Evolutionary conservation across 1,140 invertebrate genomes (phyloP).

Genomic region (Lasaia peninsularis): DNA sequence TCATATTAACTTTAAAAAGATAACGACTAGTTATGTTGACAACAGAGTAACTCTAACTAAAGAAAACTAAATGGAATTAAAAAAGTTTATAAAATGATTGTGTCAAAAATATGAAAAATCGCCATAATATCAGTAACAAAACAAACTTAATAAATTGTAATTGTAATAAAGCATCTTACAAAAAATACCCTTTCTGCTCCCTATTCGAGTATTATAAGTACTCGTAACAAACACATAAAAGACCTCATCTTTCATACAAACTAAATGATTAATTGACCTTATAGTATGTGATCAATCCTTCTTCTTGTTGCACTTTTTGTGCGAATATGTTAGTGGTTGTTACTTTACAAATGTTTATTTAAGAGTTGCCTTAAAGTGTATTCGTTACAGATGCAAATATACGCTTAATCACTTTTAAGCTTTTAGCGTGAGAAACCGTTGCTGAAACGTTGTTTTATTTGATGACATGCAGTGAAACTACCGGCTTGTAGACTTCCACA

Average conservation of each 20-base stretch:
- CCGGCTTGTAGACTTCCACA: too few relatives aligned
- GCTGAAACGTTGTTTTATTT: not conserved
- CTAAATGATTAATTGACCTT: conserved; percentile 62
- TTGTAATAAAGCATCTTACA: not conserved
- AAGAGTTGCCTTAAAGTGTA: conserved; percentile 55
- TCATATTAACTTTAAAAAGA: too few relatives aligned
- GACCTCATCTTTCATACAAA: conserved; percentile 22
- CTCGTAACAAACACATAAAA: not conserved
- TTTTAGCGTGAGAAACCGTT: conserved; percentile 47
- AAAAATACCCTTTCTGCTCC: conserved; percentile 6
- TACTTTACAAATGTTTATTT: conserved; percentile 21
- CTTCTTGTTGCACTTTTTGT: conserved; percentile 29
- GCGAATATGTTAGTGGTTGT: not conserved
- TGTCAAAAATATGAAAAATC: too few relatives aligned
- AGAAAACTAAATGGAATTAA: too few relatives aligned
- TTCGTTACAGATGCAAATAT: conserved; percentile 62
- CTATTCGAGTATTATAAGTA: too few relatives aligned
- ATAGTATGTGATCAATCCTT: conserved; percentile 54
- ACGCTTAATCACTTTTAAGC: conserved; percentile 3
- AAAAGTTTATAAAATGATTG: too few relatives aligned
- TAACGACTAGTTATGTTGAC: too few relatives aligned
- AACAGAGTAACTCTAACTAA: too few relatives aligned
- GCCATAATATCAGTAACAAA: too few relatives aligned
- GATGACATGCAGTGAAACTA: too few relatives aligned
- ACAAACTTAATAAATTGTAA: too few relatives aligned